A percentile compares a stretch with the other conserved stretches of the same genome.
Evolutionary conservation across 1,140 invertebrate species (phyloP).

Genomic region (Ceratitis capitata): DNA sequence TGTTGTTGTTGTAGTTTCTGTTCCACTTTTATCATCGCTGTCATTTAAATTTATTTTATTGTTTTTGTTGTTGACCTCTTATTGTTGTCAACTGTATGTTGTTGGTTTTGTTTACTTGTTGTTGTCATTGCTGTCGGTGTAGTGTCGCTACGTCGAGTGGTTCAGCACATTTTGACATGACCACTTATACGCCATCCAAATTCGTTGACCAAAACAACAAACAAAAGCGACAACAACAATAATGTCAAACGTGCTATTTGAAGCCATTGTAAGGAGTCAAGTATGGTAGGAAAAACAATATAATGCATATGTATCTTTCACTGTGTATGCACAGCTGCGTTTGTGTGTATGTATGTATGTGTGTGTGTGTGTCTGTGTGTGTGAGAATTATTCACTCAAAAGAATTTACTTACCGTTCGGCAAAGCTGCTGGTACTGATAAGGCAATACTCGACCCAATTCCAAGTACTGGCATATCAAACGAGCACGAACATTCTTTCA

Average conservation of each 20-base stretch:
- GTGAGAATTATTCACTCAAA: background rate
- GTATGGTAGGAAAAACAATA: background rate
- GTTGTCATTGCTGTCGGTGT: background rate
- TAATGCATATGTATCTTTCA: background rate
- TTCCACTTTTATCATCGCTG: background rate
- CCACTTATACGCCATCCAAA: constrained; percentile 30
- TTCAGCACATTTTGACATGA: constrained; percentile 32
- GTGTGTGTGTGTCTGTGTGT: background rate
- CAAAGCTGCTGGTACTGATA: background rate
- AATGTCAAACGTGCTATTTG: background rate
- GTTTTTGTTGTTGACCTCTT: background rate
- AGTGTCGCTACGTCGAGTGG: constrained; percentile 6
- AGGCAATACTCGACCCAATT: constrained; percentile 11
- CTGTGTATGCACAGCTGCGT: background rate
- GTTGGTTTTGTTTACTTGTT: too few relatives aligned
- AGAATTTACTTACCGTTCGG: background rate
- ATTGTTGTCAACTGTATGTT: background rate
- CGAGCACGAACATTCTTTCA: background rate
- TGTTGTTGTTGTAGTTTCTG: background rate
- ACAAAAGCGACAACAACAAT: background rate
- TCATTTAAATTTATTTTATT: background rate
- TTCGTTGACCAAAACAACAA: background rate
- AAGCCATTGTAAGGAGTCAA: background rate
- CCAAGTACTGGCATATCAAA: background rate
- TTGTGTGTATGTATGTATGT: background rate